Evolutionary conservation across 2,113 vertebrate species (phyloP), one percentile per base, ranked within the genome.

Genomic region (Tragulus kanchil): DNA sequence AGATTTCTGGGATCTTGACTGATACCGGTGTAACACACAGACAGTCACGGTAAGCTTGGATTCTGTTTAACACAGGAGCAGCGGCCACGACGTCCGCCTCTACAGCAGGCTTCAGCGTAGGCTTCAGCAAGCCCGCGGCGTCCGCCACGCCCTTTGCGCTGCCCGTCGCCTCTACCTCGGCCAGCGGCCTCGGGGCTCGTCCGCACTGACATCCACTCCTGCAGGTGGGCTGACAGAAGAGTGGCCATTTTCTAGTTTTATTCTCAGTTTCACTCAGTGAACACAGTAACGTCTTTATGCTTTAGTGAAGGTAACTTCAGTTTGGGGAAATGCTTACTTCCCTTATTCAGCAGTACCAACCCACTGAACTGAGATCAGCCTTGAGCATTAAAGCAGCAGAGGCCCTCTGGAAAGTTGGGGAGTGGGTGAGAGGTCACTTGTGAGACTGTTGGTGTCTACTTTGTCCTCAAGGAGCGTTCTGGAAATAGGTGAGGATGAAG

Each of bases 141-240:
- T 99, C 99, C 0, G 99, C 99, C 64, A 99, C 99, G 0, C 99
- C 99, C 0, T 99, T 99, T 98, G 99, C 99, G 93, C 98, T 99
- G 75, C 99, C 99, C 94, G 96, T 98, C 84, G 97, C 99, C 64
- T 98, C 99, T 96, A 99, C 99, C 88, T 98, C 99, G 62, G 96
- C 99, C 0, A 9, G 98, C 28, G 99, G 99, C 42, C 98, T 99
- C 0, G 98, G n/a, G n/a, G n/a, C 48, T 99, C 99, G 3, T 99
- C 99, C 93, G 98, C 99, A 95, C 98, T 99, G 89, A 99, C 99
- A 6, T 99, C 99, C 15, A 98, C 99, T 45, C 99, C 99, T 36
- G 99, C 99, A 98, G 98, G 99, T 99, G 98, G 95, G 45, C 91
- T 10, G 78, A 73, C 62, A 54, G 65, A 62, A 82, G 48, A 50